These are phyloP conservation scores for Trachymyrmex septentrionalis DNA, from an alignment of 1,140 invertebrate species.

Conservation along the genomic window DNA sequence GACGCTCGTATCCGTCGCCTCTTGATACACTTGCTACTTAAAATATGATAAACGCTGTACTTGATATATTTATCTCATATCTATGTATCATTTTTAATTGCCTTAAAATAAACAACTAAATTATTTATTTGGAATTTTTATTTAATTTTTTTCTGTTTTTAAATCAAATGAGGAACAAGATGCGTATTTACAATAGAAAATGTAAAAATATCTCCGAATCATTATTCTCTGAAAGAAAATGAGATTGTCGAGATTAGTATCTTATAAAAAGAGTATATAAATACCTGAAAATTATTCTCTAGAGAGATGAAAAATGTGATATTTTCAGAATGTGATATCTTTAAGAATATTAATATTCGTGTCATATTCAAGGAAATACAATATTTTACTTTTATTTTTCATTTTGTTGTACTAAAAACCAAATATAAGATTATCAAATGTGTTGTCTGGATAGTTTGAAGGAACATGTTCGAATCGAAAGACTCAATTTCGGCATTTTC, in stretches of 20 bases:
- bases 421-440: background rate
- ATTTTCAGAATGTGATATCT: background rate
- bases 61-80: background rate
- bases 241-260: background rate
- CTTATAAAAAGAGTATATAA: background rate
- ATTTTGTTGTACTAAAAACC: background rate
- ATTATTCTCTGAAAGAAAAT: background rate
- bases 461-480: slow-evolving; percentile 4
- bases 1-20: slow-evolving; percentile 60
- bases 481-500: slow-evolving; percentile 39
- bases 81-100: slow-evolving; percentile 48
- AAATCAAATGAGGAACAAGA: background rate
- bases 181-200: background rate
- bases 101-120: background rate
- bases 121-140: background rate
- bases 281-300: background rate
- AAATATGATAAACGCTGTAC: slow-evolving; percentile 15
- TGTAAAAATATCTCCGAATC: background rate
- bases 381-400: background rate
- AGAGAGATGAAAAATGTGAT: background rate
- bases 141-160: background rate
- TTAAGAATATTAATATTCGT: background rate
- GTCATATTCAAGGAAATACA: background rate
- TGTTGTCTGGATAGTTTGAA: background rate
- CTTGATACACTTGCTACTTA: slow-evolving; percentile 19